A percentile compares a stretch with the other conserved stretches of the same genome.
Conservation (phyloP, 1,140 invertebrate species). For the Zaprionus lachaisei region DNA sequence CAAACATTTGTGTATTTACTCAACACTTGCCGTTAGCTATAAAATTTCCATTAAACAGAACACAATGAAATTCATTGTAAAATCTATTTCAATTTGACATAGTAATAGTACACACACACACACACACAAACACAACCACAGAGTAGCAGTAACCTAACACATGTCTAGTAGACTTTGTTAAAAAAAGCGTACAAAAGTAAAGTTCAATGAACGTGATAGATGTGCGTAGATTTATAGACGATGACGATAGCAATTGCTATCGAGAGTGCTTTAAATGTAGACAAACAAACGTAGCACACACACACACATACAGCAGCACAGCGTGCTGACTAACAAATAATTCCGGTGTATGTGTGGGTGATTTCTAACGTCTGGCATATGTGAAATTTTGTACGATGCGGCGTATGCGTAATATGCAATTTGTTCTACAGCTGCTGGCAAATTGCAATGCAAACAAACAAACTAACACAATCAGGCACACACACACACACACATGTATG, state of each 20-base stretch:
- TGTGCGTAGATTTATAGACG: slow-evolving; percentile 61
- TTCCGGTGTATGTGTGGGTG: slow-evolving; percentile 32
- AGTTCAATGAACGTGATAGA: slow-evolving; percentile 67
- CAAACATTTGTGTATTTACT: slow-evolving; percentile 2
- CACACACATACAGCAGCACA: slow-evolving; percentile 13
- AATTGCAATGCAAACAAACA: slow-evolving; percentile 61
- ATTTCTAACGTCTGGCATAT: slow-evolving; percentile 47
- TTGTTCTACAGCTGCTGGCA: slow-evolving; percentile 74
- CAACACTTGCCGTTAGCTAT: background rate
- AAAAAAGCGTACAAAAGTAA: slow-evolving; percentile 14
- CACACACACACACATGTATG: slow-evolving; percentile 39
- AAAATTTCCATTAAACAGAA: background rate
- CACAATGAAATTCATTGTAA: background rate
- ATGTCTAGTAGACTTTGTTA: background rate
- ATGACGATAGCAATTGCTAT: slow-evolving; percentile 38
- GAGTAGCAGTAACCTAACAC: background rate
- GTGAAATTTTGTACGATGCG: slow-evolving; percentile 44
- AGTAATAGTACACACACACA: background rate
- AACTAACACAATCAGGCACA: slow-evolving; percentile 13
- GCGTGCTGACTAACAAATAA: slow-evolving; percentile 21
- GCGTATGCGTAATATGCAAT: slow-evolving; percentile 81
- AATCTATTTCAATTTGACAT: background rate
- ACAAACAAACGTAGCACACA: slow-evolving; percentile 62
- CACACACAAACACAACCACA: background rate
- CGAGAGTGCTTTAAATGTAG: slow-evolving; percentile 76